Percentiles rank a stretch among this genome's conserved stretches.
These are phyloP conservation scores for Byasa hedistus DNA, from an alignment of 2,888 invertebrate species.

Conservation along the genomic window DNA sequence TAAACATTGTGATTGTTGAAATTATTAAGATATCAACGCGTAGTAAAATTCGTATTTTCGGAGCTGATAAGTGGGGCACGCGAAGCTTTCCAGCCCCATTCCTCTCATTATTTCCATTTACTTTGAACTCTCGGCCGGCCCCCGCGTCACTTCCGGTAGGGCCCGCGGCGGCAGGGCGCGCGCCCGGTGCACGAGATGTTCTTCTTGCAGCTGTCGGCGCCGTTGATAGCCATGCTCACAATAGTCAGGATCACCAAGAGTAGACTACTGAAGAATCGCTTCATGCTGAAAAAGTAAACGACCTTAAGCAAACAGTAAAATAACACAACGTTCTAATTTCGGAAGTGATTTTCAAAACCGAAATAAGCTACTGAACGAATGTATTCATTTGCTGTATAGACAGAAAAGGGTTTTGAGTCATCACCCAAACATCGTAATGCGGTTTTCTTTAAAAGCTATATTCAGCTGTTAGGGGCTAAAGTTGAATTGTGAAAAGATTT, in stretches of 20 bases:
- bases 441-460: no score
- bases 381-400: no score
- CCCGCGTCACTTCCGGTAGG: constrained; percentile 44
- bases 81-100: background rate
- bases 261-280: constrained; percentile 42
- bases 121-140: background rate
- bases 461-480: no score
- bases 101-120: background rate
- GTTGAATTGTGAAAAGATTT: no score
- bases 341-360: no score
- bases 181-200: constrained; percentile 51
- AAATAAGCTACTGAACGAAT: no score
- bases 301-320: no score
- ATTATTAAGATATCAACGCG: background rate
- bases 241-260: constrained; percentile 49
- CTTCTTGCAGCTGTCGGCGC: constrained; percentile 45
- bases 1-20: background rate
- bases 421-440: no score
- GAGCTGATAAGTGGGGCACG: constrained; percentile 15
- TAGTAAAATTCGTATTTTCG: constrained; percentile 21
- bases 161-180: constrained; percentile 62
- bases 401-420: no score
- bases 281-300: constrained; percentile 44
- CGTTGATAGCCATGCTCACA: constrained; percentile 46
- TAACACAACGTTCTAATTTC: no score